Percentiles rank a stretch among this genome's conserved stretches.
These are phyloP conservation scores for Limnothrissa miodon DNA, from an alignment of 2,113 vertebrate species.

Conservation along the genomic window DNA sequence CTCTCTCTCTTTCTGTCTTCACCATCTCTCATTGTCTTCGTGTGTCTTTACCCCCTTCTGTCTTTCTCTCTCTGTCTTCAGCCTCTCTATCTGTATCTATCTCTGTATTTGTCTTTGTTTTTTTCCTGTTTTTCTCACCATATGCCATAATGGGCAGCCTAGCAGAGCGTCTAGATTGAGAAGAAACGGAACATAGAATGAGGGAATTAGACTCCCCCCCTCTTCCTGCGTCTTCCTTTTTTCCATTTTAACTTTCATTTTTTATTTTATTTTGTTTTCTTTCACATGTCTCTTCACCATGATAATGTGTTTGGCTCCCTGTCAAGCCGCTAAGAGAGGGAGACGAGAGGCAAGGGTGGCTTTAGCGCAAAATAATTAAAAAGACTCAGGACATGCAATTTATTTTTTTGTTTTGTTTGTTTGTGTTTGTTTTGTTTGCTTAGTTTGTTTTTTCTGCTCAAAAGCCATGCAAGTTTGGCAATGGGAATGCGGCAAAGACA, in stretches of 20 bases:
- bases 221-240: neutral
- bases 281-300: neutral
- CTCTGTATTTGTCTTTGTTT: neutral
- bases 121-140: conserved; percentile 32
- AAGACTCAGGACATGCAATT: neutral
- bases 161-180: conserved; percentile 22
- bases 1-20: too few species aligned
- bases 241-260: neutral
- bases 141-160: conserved; percentile 26
- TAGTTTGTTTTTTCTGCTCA: neutral
- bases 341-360: neutral
- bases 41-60: too few species aligned
- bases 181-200: neutral
- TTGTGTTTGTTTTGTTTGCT: neutral
- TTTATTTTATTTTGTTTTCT: neutral
- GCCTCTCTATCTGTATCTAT: neutral
- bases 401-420: neutral
- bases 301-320: neutral
- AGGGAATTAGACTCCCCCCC: neutral
- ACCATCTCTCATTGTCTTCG: too few species aligned
- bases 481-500: neutral
- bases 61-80: too few species aligned
- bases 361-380: conserved; percentile 5
- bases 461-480: neutral
- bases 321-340: neutral